Evolutionary conservation across 2,113 vertebrate species (phyloP).

Genomic region (Suricata suricatta): DNA sequence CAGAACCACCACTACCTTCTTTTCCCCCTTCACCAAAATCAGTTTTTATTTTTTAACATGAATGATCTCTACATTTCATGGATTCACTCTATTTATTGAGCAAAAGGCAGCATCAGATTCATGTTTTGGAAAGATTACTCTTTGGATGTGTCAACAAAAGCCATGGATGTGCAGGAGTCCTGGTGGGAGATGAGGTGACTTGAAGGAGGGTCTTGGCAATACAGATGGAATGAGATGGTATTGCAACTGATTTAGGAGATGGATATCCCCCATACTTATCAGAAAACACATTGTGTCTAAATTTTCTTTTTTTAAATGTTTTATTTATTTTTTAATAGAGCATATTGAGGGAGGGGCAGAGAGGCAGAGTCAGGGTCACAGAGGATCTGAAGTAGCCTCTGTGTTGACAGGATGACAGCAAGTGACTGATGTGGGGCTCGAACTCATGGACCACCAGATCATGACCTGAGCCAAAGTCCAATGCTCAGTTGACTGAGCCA

Average conservation of each 20-base stretch:
- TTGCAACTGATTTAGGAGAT: not conserved
- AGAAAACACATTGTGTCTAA: not conserved
- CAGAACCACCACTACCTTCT: not conserved
- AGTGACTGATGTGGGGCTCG: no score
- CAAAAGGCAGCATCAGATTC: not conserved
- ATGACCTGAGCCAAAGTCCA: no score
- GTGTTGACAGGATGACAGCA: no score
- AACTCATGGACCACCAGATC: no score
- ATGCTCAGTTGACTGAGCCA: no score
- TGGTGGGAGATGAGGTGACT: not conserved
- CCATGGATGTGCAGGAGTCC: accelerated
- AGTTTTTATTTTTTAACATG: not conserved
- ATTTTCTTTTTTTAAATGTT: not conserved
- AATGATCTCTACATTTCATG: not conserved
- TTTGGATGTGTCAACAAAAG: not conserved
- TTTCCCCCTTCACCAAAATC: not conserved
- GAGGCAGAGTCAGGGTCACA: no score
- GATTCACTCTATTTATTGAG: not conserved
- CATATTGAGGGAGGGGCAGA: no score
- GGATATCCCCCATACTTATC: not conserved
- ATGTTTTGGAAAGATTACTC: not conserved
- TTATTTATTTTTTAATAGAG: no score
- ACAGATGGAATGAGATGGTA: not conserved
- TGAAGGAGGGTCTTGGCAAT: not conserved
- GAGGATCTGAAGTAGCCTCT: no score